phyloP scores from a whole-genome alignment of 2,888 invertebrate genomes.

The Cryptocephalus moraei region DNA sequence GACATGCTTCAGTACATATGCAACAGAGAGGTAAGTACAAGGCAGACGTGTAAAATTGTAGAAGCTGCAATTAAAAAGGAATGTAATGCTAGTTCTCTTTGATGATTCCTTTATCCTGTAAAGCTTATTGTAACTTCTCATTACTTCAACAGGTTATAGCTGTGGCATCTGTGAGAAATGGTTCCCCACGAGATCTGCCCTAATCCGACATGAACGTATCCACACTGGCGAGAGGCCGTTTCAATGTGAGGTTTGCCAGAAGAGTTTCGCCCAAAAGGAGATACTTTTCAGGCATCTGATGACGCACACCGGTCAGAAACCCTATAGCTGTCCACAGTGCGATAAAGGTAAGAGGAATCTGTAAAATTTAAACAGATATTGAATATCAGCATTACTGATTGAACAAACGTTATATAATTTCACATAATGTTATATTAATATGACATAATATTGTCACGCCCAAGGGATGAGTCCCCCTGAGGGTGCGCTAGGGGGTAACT shows the following conservation, averaged over 20 bases:
- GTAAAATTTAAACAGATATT: constrained; percentile 25
- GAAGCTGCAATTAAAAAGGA: no score
- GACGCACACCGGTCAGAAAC: constrained; percentile 50
- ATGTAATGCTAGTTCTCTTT: no score
- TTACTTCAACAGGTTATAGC: constrained; percentile 37
- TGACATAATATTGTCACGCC: no score
- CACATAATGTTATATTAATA: no score
- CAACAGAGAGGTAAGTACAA: constrained; percentile 41
- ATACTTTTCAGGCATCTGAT: constrained; percentile 54
- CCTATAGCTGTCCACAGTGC: constrained; percentile 55
- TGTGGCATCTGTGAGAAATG: constrained; percentile 54
- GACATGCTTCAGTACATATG: constrained; percentile 52
- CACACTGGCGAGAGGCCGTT: constrained; percentile 53
- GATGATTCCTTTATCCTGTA: no score
- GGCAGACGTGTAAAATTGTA: no score
- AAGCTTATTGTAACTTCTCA: no score
- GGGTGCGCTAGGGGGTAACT: no score
- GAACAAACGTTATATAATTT: no score
- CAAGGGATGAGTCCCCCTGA: no score
- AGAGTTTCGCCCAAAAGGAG: constrained; percentile 64
- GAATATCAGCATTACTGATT: no score
- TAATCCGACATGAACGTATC: constrained; percentile 57
- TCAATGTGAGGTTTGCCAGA: constrained; percentile 46
- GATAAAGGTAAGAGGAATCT: constrained; percentile 37
- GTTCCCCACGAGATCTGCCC: constrained; percentile 57